Conservation (phyloP, 2,797 vertebrate genomes). For the Mus caroli region DNA sequence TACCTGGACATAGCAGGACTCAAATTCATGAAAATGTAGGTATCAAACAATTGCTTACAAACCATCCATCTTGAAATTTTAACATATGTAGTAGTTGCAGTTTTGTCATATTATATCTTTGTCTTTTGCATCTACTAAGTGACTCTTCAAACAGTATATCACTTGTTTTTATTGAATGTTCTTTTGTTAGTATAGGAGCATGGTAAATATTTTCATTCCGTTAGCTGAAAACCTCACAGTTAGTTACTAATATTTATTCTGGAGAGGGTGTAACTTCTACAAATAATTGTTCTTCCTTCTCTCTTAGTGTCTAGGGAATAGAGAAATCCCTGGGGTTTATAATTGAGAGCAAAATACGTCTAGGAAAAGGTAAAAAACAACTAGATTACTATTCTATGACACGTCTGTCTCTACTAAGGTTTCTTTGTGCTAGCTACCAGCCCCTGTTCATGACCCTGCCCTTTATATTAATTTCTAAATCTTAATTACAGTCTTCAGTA, state of each 20-base stretch:
- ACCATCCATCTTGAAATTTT: neutral
- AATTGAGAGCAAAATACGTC: neutral
- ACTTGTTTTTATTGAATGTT: conserved; percentile 17
- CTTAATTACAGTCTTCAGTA: neutral
- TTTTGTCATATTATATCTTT: conserved; percentile 32
- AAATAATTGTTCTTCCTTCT: neutral
- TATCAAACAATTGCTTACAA: conserved; percentile 9
- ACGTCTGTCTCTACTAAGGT: neutral
- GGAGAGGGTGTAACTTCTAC: neutral
- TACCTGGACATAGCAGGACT: neutral
- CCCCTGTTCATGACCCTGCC: neutral
- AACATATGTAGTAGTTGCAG: neutral
- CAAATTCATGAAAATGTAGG: neutral
- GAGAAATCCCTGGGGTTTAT: neutral
- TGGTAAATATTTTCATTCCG: neutral
- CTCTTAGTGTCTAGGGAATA: neutral
- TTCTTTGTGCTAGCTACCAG: neutral
- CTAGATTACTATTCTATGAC: neutral
- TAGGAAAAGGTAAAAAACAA: neutral
- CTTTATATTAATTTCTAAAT: neutral
- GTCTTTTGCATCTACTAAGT: conserved; percentile 41
- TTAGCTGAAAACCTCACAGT: neutral
- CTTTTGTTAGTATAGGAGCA: neutral
- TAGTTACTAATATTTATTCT: conserved; percentile 2
- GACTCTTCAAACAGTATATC: conserved; percentile 30